phyloP scores from a whole-genome alignment of 2,888 invertebrate species.

The Parnassius mnemosyne region DNA sequence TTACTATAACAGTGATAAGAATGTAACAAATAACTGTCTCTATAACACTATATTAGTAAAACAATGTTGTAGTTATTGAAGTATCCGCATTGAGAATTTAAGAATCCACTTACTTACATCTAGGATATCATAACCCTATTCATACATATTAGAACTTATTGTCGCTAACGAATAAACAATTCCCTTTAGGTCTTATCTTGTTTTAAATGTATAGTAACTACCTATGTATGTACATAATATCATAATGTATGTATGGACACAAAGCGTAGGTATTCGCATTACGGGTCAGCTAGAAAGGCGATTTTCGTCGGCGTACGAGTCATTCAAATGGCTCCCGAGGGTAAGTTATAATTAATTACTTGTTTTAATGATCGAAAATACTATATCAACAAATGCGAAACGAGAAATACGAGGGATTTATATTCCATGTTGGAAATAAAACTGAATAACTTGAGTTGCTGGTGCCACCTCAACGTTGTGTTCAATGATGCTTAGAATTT shows the following conservation, averaged over 20 bases:
- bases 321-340: too few species aligned
- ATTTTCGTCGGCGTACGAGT: too few species aligned
- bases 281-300: too few species aligned
- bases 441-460: too few species aligned
- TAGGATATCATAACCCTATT: slow-evolving; percentile 1
- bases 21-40: not conserved
- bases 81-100: slow-evolving; percentile 20
- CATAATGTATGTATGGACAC: not conserved
- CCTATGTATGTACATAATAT: not conserved
- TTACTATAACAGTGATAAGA: not conserved
- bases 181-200: slow-evolving; percentile 8
- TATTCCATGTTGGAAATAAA: too few species aligned
- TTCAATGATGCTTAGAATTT: too few species aligned
- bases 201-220: not conserved
- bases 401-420: too few species aligned
- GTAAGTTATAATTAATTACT: too few species aligned
- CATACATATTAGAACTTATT: too few species aligned
- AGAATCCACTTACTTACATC: not conserved
- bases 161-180: slow-evolving; percentile 2
- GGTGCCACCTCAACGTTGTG: too few species aligned
- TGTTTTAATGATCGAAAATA: too few species aligned
- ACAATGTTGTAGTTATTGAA: slow-evolving; percentile 2
- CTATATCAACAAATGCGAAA: too few species aligned
- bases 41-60: not conserved
- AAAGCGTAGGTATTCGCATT: not conserved